Percentiles rank a stretch among this genome's conserved stretches.
These are phyloP conservation scores for Palythoa grandiflora DNA, from an alignment of 92 coral and sea anemone species.

Conservation along the genomic window DNA sequence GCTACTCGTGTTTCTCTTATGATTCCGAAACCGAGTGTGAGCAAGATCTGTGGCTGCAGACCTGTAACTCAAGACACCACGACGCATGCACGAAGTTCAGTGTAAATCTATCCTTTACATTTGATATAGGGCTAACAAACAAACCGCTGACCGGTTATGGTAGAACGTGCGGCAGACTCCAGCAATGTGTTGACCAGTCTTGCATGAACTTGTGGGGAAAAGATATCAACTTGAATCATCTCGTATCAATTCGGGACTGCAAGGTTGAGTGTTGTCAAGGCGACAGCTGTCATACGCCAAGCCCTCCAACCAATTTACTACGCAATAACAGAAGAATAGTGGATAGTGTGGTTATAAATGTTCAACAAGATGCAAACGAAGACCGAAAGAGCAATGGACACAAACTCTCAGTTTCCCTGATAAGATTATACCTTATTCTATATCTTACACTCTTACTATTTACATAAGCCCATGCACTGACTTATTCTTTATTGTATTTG, in stretches of 20 bases:
- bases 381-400: background rate
- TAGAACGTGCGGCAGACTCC: slow-evolving; percentile 39
- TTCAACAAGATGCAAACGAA: no score
- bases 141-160: slow-evolving; percentile 43
- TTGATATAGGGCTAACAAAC: background rate
- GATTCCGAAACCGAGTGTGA: slow-evolving; percentile 13
- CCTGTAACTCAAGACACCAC: background rate
- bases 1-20: slow-evolving; percentile 42
- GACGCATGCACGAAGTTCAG: slow-evolving; percentile 34
- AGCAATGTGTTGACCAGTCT: slow-evolving; percentile 29
- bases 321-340: slow-evolving; percentile 2
- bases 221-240: slow-evolving; percentile 30
- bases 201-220: slow-evolving; percentile 32
- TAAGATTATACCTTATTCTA: background rate
- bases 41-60: slow-evolving; percentile 25
- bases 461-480: no score
- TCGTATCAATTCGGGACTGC: slow-evolving; percentile 29
- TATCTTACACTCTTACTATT: background rate
- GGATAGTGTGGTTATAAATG: background rate
- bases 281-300: slow-evolving; percentile 25
- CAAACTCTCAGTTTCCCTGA: background rate
- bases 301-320: slow-evolving; percentile 12
- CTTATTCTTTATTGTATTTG: background rate
- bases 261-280: slow-evolving; percentile 38
- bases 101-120: slow-evolving; percentile 11